Percentiles rank a stretch among this genome's conserved stretches.
These are phyloP conservation scores for Elegia similella DNA, from an alignment of 2,888 invertebrate species.

Conservation along the genomic window DNA sequence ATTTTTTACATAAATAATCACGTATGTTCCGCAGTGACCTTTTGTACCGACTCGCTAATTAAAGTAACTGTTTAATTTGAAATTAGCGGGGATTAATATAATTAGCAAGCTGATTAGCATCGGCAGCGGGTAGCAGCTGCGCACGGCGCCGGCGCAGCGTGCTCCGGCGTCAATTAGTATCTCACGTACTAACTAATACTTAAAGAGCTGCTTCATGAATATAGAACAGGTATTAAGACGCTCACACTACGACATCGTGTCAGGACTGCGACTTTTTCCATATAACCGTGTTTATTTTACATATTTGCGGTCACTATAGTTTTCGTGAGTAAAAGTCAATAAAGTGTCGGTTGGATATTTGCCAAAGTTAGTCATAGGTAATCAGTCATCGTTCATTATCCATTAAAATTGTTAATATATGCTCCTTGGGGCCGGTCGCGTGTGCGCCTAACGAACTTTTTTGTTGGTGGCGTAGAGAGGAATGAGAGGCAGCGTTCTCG, in stretches of 20 bases:
- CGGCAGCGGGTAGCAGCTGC: conserved; percentile 22
- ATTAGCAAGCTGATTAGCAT: conserved; percentile 40
- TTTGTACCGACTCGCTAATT: conserved; percentile 41
- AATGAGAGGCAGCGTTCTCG: conserved; percentile 60
- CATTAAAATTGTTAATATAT: conserved; percentile 46
- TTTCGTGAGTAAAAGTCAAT: conserved; percentile 58
- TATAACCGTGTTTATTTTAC: conserved; percentile 43
- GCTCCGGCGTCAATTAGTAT: conserved; percentile 47
- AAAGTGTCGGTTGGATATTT: conserved; percentile 58
- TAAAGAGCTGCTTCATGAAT: conserved; percentile 40
- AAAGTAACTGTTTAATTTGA: conserved; percentile 37
- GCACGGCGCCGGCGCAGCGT: conserved; percentile 45
- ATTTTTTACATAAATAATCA: neutral
- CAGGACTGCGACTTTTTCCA: conserved; percentile 27
- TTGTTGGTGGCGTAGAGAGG: conserved; percentile 41
- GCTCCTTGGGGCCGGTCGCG: conserved; percentile 55
- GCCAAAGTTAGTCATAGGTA: conserved; percentile 60
- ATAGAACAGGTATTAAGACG: conserved; percentile 39
- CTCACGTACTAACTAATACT: conserved; percentile 47
- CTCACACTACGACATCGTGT: conserved; percentile 29
- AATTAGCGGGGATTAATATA: conserved; percentile 44
- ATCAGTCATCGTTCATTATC: conserved; percentile 67
- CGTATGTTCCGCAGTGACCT: conserved; percentile 8
- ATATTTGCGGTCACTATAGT: conserved; percentile 36
- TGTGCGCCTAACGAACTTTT: conserved; percentile 33